Conservation (phyloP, 37 sponge, comb jelly and placozoan species). For the Petrosia ficiformis region DNA sequence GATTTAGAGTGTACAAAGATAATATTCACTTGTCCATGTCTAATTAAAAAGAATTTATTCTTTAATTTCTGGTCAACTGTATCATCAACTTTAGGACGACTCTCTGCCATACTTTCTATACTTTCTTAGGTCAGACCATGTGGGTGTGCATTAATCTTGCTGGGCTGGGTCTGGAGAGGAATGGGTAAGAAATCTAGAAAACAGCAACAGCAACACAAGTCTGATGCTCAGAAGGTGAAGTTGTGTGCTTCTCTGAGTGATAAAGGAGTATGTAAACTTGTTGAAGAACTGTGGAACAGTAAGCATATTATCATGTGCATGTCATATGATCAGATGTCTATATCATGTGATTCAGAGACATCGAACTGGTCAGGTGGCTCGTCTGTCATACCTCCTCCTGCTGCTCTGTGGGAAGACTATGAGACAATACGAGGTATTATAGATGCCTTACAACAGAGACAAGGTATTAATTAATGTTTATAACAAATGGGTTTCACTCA, state of each 20-base stretch:
- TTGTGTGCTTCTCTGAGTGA: conserved; percentile 14
- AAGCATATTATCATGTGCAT: background rate
- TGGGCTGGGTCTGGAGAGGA: no score
- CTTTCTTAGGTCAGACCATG: no score
- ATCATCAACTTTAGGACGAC: conserved; percentile 1
- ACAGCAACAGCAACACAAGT: background rate
- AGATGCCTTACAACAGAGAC: conserved; percentile 23
- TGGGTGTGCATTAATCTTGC: no score
- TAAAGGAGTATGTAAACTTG: conserved; percentile 26
- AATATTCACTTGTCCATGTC: conserved; percentile 23
- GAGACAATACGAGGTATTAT: background rate
- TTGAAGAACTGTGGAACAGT: conserved; percentile 61
- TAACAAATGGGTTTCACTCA: background rate
- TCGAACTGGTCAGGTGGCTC: conserved; percentile 16
- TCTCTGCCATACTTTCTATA: no score
- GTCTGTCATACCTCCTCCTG: background rate
- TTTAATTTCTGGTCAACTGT: background rate
- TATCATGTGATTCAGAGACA: background rate
- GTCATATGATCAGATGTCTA: no score
- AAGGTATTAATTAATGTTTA: conserved; percentile 13
- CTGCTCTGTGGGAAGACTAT: conserved; percentile 33
- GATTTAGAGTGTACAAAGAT: background rate
- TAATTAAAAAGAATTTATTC: conserved; percentile 17
- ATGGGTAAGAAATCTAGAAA: conserved; percentile 48
- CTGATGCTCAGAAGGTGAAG: background rate